phyloP scores from a whole-genome alignment of 2,888 invertebrate species.

The Chymomyza fuscimana region DNA sequence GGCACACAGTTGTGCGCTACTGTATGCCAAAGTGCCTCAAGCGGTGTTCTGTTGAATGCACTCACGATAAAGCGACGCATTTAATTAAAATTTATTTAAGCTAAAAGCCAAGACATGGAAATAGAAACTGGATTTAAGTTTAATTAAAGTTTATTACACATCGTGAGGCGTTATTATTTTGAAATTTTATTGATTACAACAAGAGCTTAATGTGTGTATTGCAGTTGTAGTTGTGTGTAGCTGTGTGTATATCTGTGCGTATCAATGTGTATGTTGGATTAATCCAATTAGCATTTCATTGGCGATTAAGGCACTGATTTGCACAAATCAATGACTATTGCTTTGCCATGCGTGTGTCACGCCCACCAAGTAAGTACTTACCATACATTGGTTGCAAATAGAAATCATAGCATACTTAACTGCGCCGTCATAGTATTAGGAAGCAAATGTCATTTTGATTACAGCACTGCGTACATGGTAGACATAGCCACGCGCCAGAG shows the following conservation, averaged over 20 bases:
- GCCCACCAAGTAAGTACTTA: slow-evolving; percentile 21
- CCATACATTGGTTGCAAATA: not conserved
- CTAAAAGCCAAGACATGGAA: not conserved
- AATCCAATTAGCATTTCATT: slow-evolving; percentile 64
- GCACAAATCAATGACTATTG: slow-evolving; percentile 49
- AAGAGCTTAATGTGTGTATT: not conserved
- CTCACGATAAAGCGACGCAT: not conserved
- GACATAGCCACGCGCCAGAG: slow-evolving; percentile 8
- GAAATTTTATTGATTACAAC: slow-evolving; percentile 37
- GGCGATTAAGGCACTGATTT: slow-evolving; percentile 58
- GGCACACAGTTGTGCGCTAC: too few species aligned
- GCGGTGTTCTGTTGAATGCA: not conserved
- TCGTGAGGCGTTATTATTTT: slow-evolving; percentile 14
- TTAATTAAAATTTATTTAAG: not conserved
- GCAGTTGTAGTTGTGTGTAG: too few species aligned
- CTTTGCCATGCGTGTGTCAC: not conserved
- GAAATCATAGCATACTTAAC: slow-evolving; percentile 42
- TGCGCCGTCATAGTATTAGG: slow-evolving; percentile 38
- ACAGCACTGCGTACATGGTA: slow-evolving; percentile 45
- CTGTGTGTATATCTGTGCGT: not conserved
- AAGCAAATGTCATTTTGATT: slow-evolving; percentile 68
- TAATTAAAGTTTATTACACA: slow-evolving; percentile 43
- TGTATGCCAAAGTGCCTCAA: too few species aligned
- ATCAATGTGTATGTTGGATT: slow-evolving; percentile 10
- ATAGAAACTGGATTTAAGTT: slow-evolving; percentile 11